A percentile compares a stretch with the other conserved stretches of the same genome.
These are phyloP conservation scores for Allobates femoralis DNA, from an alignment of 2,797 vertebrate genomes.

Conservation along the genomic window DNA sequence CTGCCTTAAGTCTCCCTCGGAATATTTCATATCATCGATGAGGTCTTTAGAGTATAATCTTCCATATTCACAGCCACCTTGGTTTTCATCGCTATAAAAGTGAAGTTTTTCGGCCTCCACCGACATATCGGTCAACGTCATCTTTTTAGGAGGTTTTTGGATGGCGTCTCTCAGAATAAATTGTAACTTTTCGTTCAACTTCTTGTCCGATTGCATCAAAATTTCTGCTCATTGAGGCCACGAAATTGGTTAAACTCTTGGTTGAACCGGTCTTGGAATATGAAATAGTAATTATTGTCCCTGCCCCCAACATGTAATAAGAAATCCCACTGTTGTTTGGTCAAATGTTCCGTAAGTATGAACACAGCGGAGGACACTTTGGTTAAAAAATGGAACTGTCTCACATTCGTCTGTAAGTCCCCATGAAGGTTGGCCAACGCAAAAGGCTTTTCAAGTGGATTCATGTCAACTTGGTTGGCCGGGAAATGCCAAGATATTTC, in stretches of 20 bases:
- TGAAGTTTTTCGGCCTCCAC: neutral
- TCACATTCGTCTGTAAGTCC: conserved; percentile 74
- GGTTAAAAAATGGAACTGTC: conserved; percentile 76
- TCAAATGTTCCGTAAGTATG: conserved; percentile 77
- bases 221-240: neutral
- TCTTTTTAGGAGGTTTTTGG: conserved; percentile 68
- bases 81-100: conserved; percentile 19
- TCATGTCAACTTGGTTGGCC: conserved; percentile 71
- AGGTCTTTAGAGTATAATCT: conserved; percentile 69
- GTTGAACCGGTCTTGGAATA: conserved; percentile 38
- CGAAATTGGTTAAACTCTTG: neutral
- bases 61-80: neutral
- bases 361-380: conserved; percentile 80
- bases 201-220: neutral
- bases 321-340: neutral
- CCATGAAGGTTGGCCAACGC: conserved; percentile 81
- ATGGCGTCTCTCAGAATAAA: conserved; percentile 61
- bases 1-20: conserved; percentile 74
- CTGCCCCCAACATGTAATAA: neutral
- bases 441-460: conserved; percentile 76
- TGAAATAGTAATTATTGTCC: neutral
- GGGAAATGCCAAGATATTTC: conserved; percentile 83
- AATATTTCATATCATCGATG: conserved; percentile 68
- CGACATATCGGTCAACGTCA: conserved; percentile 1
- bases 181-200: neutral